Evolutionary conservation across 2,888 invertebrate genomes (phyloP), one percentile per base, ranked within the genome.

Genomic region (Drosophila recens): DNA sequence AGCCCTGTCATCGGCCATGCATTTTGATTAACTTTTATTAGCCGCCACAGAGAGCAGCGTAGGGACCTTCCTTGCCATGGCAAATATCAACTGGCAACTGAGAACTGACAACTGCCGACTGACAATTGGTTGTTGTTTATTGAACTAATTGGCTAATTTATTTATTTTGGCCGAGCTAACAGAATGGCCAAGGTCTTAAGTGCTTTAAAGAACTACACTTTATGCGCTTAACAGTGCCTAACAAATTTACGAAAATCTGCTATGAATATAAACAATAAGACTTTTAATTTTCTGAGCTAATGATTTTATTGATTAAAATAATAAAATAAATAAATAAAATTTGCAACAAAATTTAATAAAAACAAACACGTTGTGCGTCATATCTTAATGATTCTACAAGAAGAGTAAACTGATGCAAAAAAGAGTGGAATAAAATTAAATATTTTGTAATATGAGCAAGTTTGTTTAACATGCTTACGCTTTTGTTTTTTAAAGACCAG

Each of bases 21-120:
- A 80, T 80, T 72, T 78, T 76, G 77, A 78, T 78, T 72, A 78
- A 80, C 67, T 76, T 78, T 76, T 72, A 72, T 72, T 62, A 63
- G 53, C 54, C 17, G 33, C 6, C 43, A 2, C 42, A 20, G 27
- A 15, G 23, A 23, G 13, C 36, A 4, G 1, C 15, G 33, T n/a
- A 8, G 33, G 3, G 10, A 3, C 13, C 4, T 15, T 38, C 45
- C 38, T 57, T 49, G 36, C 27, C 27, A 27, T 73, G 58, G 36
- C 56, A 20, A 56, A 38, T 38, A 38, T 38, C 38, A 38, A 38
- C 38, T 73, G 58, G 36, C 56, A 20, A 56, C 38, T 73, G 27
- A 27, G 27, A 27, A 27, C 27, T 48, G 40, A 30, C 52, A 59
- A 73, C 15, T 53, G 48, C 10, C 27, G n/a, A 30, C 30, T 30